phyloP scores from a whole-genome alignment of 2,113 vertebrate species.

The Serinus canaria region DNA sequence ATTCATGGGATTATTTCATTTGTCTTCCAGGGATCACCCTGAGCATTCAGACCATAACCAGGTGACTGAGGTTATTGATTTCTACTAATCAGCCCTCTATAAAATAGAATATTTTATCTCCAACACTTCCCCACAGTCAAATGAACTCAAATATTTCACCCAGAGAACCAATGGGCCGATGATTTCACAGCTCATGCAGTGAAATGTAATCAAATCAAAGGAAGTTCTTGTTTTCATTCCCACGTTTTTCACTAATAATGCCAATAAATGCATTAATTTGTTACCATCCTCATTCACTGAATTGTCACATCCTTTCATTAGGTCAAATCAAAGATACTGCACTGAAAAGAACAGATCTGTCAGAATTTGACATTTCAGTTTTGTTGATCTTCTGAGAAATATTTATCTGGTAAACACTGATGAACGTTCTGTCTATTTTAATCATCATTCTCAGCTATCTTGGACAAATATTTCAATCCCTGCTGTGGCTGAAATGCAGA shows the following conservation, averaged over 20 bases:
- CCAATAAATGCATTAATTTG: background rate
- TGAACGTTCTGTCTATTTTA: background rate
- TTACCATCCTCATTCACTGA: background rate
- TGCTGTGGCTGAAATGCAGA: background rate
- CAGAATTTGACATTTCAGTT: background rate
- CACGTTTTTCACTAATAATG: background rate
- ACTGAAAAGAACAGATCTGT: background rate
- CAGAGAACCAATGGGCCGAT: background rate
- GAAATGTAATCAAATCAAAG: background rate
- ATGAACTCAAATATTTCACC: background rate
- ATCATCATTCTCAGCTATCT: background rate
- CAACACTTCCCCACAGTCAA: background rate
- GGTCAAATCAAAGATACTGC: background rate
- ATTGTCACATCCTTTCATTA: background rate
- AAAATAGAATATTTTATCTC: background rate
- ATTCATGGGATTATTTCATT: background rate
- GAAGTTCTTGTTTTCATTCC: background rate
- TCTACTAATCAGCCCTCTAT: background rate
- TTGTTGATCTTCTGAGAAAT: background rate
- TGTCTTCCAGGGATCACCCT: background rate
- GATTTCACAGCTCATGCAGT: background rate
- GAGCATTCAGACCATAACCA: background rate
- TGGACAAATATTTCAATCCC: background rate
- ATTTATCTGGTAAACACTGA: background rate
- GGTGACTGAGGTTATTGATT: background rate